Evolutionary conservation across 2,888 invertebrate genomes (phyloP).

Genomic region (Ornithoptera priamus): DNA sequence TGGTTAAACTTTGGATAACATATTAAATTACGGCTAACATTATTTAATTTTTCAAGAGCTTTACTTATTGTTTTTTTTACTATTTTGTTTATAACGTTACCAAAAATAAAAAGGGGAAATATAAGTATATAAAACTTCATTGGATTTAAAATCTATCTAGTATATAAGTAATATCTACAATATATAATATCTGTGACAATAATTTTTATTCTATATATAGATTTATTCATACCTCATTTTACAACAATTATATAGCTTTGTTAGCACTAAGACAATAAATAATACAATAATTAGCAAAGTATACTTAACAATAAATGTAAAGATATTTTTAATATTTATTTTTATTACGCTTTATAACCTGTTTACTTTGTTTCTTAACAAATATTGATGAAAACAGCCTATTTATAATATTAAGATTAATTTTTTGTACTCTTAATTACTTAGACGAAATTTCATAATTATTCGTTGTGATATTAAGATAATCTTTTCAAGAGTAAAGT

Average conservation of each 20-base stretch:
- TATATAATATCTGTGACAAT: too few species aligned
- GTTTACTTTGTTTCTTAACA: slow-evolving; percentile 1
- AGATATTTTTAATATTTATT: background rate
- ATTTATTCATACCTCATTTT: background rate
- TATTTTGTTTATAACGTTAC: background rate
- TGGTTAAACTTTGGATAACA: too few species aligned
- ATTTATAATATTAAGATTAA: background rate
- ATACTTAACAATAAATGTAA: slow-evolving; percentile 11
- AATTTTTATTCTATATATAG: too few species aligned
- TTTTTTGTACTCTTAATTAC: background rate
- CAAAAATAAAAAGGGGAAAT: background rate
- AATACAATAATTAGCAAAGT: slow-evolving; percentile 14
- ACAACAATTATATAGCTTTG: background rate
- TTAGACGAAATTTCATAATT: slow-evolving; percentile 5
- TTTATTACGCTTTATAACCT: background rate
- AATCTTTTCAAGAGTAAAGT: background rate
- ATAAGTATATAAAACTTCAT: too few species aligned
- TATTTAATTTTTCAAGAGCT: too few species aligned
- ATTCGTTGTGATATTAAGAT: slow-evolving; percentile 15
- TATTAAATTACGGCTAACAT: too few species aligned
- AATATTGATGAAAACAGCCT: background rate
- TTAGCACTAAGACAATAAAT: slow-evolving; percentile 23
- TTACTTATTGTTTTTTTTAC: background rate
- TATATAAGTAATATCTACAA: too few species aligned
- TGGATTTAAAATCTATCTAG: too few species aligned